Evolutionary conservation across 2,797 vertebrate species (phyloP).

Genomic region (Chloroceryle inda): DNA sequence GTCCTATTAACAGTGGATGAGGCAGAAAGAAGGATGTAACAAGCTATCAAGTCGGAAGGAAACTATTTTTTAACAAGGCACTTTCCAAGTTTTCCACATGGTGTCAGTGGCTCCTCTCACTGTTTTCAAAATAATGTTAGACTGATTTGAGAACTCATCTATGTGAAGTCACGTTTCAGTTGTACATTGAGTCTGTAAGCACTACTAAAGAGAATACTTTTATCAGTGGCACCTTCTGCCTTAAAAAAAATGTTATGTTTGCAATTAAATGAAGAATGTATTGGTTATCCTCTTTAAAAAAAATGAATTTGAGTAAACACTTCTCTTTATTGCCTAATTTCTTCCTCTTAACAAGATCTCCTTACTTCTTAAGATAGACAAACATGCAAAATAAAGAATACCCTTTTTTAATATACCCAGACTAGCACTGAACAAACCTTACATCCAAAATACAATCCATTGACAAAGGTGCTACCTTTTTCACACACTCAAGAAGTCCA

Average conservation of each 20-base stretch:
- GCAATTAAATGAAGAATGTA: not conserved
- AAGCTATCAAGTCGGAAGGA: not conserved
- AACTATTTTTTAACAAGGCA: constrained; percentile 16
- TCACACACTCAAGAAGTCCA: constrained; percentile 14
- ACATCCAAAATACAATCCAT: constrained; percentile 7
- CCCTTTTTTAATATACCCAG: not conserved
- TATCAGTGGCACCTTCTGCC: not conserved
- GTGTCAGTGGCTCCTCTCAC: constrained; percentile 62
- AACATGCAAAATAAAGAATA: not conserved
- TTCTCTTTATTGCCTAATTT: not conserved
- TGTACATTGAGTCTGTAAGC: not conserved
- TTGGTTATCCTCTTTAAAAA: not conserved
- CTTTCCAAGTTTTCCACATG: constrained; percentile 65
- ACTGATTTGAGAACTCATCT: not conserved
- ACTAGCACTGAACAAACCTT: constrained; percentile 3
- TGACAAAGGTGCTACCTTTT: not conserved
- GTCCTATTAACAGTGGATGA: not conserved
- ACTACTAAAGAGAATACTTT: not conserved
- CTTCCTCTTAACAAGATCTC: not conserved
- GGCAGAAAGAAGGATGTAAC: not conserved
- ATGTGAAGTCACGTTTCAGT: not conserved
- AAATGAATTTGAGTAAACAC: not conserved
- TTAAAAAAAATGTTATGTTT: not conserved
- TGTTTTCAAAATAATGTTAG: constrained; percentile 15
- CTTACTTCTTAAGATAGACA: not conserved